Conservation (phyloP, 1,140 invertebrate species). For the Vollenhovia emeryi region DNA sequence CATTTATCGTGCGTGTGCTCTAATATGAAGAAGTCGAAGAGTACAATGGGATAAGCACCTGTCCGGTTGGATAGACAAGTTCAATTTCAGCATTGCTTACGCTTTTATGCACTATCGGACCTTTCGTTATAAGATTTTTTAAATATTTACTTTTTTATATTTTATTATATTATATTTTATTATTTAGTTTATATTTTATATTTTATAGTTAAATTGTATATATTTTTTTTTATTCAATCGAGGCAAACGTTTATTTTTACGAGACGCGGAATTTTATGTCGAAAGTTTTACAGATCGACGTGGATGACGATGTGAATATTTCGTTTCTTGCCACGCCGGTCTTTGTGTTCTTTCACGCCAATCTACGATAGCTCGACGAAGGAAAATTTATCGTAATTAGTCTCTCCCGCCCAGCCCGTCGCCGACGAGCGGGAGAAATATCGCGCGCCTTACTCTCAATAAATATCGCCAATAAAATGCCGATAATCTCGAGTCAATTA, state of each 20-base stretch:
- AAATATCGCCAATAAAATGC: slow-evolving; percentile 44
- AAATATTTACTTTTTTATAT: background rate
- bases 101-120: background rate
- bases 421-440: slow-evolving; percentile 6
- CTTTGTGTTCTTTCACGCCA: background rate
- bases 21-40: background rate
- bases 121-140: background rate
- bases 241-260: background rate
- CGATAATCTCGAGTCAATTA: slow-evolving; percentile 60
- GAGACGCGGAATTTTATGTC: background rate
- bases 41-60: background rate
- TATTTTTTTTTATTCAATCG: background rate
- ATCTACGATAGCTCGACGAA: slow-evolving; percentile 28
- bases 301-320: background rate
- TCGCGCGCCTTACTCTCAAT: slow-evolving; percentile 42
- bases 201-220: background rate
- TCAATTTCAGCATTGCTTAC: background rate
- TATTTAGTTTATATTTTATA: background rate
- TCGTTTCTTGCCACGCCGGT: background rate
- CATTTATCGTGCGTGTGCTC: background rate
- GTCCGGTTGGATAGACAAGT: background rate
- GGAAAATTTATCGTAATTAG: slow-evolving; percentile 60
- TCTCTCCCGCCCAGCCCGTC: background rate
- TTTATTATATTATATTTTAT: too few relatives aligned
- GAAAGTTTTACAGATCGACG: background rate